Percentiles rank a stretch among this genome's conserved stretches.
Evolutionary conservation across 2,797 vertebrate species (phyloP).

Genomic region (Sciaenops ocellatus): DNA sequence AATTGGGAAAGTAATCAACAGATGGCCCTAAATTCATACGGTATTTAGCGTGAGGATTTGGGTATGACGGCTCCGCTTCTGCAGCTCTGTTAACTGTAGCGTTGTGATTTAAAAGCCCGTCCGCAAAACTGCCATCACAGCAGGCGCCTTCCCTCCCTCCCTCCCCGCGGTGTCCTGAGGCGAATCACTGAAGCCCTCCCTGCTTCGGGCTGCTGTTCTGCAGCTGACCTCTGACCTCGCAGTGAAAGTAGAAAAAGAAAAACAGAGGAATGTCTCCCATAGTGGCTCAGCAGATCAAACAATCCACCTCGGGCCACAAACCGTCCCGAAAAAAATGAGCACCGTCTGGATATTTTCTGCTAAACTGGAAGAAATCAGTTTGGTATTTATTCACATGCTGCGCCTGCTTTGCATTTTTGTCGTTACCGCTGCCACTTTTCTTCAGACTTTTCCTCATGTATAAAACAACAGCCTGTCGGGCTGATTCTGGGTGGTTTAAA

Average conservation of each 20-base stretch:
- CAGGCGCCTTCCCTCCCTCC: slow-evolving; percentile 13
- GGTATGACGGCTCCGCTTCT: background rate
- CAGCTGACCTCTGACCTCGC: slow-evolving; percentile 54
- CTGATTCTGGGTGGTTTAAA: background rate
- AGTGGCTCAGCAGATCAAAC: slow-evolving; percentile 48
- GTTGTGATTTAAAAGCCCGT: background rate
- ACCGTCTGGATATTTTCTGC: slow-evolving; percentile 18
- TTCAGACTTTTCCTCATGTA: background rate
- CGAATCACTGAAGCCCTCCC: slow-evolving; percentile 1
- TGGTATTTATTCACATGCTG: background rate
- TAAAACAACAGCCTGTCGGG: slow-evolving; percentile 6
- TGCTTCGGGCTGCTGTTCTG: slow-evolving; percentile 32
- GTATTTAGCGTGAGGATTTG: background rate
- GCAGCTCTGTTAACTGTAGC: background rate
- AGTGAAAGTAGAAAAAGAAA: slow-evolving; percentile 6
- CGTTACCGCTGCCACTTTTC: background rate
- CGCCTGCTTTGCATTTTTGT: background rate
- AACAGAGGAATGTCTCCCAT: slow-evolving; percentile 7
- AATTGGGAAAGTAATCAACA: background rate
- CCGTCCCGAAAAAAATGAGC: background rate
- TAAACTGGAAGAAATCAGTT: slow-evolving; percentile 3
- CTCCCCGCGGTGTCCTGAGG: slow-evolving; percentile 27
- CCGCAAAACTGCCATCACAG: slow-evolving; percentile 17
- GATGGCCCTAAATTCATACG: background rate
- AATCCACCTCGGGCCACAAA: slow-evolving; percentile 40